Evolutionary conservation across 1,140 invertebrate genomes (phyloP).

Genomic region (Hylaeus volcanicus): DNA sequence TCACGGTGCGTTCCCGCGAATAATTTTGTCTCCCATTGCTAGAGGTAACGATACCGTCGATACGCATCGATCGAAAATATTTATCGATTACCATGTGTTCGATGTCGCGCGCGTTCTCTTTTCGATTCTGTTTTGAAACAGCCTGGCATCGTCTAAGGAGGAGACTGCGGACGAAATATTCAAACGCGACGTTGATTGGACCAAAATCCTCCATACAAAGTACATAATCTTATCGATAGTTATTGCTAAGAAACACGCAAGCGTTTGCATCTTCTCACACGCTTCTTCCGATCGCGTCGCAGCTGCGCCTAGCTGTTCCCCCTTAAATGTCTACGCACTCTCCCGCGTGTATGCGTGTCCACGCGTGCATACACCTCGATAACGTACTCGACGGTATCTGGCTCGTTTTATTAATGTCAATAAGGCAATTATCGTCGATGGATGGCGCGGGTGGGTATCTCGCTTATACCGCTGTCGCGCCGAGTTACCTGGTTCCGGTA

Average conservation of each 20-base stretch:
- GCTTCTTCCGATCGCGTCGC: conserved; percentile 25
- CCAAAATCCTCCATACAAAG: conserved; percentile 12
- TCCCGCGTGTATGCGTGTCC: conserved; percentile 29
- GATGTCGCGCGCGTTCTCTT: background rate
- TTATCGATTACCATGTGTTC: background rate
- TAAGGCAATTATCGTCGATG: conserved; percentile 75
- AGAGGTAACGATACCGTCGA: background rate
- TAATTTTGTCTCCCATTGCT: no score
- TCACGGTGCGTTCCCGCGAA: background rate
- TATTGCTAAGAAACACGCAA: background rate
- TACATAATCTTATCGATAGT: conserved; percentile 37
- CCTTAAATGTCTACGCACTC: conserved; percentile 1
- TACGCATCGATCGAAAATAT: background rate
- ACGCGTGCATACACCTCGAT: conserved; percentile 52
- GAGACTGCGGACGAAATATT: conserved; percentile 31
- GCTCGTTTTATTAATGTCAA: conserved; percentile 79
- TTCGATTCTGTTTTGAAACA: no score
- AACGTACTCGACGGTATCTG: conserved; percentile 60
- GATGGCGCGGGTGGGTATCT: conserved; percentile 68
- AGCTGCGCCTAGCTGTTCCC: background rate
- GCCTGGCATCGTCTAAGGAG: background rate
- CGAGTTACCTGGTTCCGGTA: conserved; percentile 65
- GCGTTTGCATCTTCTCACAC: no score
- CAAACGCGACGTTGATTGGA: conserved; percentile 9
- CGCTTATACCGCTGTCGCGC: conserved; percentile 61